Percentiles rank a stretch among this genome's conserved stretches.
Conservation (phyloP, 2,797 vertebrate species). For the Pyrocephalus nanus region DNA sequence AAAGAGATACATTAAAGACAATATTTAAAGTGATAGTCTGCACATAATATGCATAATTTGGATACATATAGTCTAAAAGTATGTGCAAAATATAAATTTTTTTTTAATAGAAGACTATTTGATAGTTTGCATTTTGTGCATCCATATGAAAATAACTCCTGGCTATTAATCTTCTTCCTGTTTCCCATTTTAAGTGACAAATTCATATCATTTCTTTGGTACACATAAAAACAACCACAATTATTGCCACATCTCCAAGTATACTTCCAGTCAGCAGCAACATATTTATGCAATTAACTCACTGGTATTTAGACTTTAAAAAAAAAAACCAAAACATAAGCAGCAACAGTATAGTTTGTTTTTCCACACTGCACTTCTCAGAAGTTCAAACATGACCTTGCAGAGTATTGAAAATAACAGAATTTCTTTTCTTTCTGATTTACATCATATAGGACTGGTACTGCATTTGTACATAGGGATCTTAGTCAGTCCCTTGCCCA, state of each 20-base stretch:
- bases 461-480: background rate
- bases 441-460: background rate
- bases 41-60: background rate
- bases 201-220: background rate
- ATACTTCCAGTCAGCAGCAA: background rate
- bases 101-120: background rate
- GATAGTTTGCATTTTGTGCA: background rate
- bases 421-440: background rate
- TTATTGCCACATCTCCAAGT: background rate
- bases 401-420: background rate
- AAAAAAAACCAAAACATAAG: background rate
- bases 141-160: background rate
- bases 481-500: background rate
- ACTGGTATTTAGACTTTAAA: background rate
- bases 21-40: background rate
- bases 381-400: background rate
- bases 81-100: background rate
- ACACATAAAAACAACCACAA: background rate
- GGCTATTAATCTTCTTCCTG: background rate
- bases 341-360: background rate
- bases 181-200: background rate
- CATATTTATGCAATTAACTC: background rate
- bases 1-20: background rate
- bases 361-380: background rate
- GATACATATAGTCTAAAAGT: background rate